These are phyloP conservation scores for Falco berigora DNA, from an alignment of 2,797 vertebrate species.

Conservation along the genomic window DNA sequence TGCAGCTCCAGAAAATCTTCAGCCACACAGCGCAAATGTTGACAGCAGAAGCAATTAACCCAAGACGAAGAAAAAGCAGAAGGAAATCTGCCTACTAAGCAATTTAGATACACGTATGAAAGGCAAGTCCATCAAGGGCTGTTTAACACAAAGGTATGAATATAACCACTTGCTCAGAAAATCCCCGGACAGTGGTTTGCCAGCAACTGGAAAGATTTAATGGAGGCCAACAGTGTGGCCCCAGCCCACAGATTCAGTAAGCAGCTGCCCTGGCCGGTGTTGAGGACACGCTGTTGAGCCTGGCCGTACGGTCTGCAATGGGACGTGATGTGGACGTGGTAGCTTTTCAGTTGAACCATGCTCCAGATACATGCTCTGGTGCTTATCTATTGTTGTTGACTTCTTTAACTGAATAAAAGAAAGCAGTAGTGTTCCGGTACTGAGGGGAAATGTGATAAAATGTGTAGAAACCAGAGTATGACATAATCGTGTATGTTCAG, in stretches of 20 bases:
- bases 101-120: background rate
- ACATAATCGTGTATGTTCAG: background rate
- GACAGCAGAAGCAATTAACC: background rate
- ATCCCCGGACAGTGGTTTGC: background rate
- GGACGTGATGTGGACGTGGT: background rate
- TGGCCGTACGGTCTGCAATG: background rate
- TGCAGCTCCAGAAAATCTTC: conserved; percentile 2
- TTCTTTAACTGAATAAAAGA: conserved; percentile 61
- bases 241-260: background rate
- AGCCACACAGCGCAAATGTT: background rate
- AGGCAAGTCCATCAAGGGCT: background rate
- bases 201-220: background rate
- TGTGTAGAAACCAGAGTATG: background rate
- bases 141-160: background rate
- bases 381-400: conserved; percentile 40
- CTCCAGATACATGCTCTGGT: background rate
- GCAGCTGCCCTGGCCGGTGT: background rate
- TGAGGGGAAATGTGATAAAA: background rate
- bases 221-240: background rate
- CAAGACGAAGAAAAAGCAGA: background rate
- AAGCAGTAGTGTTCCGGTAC: conserved; percentile 34
- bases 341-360: background rate
- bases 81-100: background rate
- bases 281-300: background rate
- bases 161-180: background rate